A percentile compares a stretch with the other conserved stretches of the same genome.
These are phyloP conservation scores for Mamestra brassicae DNA, from an alignment of 2,888 invertebrate genomes.

Conservation along the genomic window DNA sequence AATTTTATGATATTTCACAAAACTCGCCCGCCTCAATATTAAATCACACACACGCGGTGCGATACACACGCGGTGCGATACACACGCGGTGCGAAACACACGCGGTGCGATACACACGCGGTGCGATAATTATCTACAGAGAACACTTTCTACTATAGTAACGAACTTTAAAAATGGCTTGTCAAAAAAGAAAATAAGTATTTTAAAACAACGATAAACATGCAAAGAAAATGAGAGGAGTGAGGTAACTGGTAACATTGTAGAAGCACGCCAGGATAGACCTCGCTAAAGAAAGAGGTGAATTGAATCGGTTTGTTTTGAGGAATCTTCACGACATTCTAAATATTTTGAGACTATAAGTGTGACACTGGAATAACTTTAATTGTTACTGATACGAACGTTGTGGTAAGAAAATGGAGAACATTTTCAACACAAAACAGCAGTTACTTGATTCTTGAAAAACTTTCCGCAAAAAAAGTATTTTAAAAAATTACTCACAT, in stretches of 20 bases:
- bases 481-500: background rate
- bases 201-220: background rate
- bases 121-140: too few relatives aligned
- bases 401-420: background rate
- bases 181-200: too few relatives aligned
- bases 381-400: background rate
- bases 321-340: background rate
- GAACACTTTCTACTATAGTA: too few relatives aligned
- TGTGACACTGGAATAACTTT: background rate
- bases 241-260: background rate
- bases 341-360: conserved; percentile 3
- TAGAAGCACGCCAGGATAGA: background rate
- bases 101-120: background rate
- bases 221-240: background rate
- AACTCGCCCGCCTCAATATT: too few relatives aligned
- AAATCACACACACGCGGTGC: background rate
- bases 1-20: background rate
- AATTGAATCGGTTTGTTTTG: background rate
- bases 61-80: too few relatives aligned
- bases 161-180: background rate
- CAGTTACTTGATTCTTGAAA: background rate
- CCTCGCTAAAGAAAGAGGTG: background rate
- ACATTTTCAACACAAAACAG: conserved; percentile 2
- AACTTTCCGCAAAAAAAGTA: background rate
- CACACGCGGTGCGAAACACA: too few relatives aligned